phyloP scores from a whole-genome alignment of 1,140 invertebrate species.

The Calycopis cecrops region DNA sequence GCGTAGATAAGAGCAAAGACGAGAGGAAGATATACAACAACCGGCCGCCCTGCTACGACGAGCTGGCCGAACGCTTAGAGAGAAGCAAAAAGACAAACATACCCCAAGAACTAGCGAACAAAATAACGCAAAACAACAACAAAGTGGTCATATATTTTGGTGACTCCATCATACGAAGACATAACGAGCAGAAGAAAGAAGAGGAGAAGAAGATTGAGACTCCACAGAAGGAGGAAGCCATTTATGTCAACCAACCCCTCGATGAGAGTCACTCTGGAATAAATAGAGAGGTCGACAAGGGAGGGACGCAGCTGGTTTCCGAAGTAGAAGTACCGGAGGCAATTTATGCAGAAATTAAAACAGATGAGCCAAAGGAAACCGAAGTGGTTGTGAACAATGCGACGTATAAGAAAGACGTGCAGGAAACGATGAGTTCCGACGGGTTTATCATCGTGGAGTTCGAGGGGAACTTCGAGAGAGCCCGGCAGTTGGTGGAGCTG shows the following conservation, averaged over 20 bases:
- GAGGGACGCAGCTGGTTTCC: conserved; percentile 57
- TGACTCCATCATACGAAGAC: conserved; percentile 76
- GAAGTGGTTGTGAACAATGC: conserved; percentile 54
- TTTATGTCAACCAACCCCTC: conserved; percentile 63
- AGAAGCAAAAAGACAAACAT: conserved; percentile 48
- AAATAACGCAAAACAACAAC: conserved; percentile 74
- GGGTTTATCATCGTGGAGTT: conserved; percentile 80
- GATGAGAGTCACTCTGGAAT: conserved; percentile 53
- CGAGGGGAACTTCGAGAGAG: conserved; percentile 78
- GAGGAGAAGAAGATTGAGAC: conserved; percentile 40
- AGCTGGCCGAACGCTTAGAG: conserved; percentile 58
- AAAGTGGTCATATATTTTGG: conserved; percentile 84
- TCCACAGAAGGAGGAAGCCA: conserved; percentile 58
- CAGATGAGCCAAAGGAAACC: conserved; percentile 33
- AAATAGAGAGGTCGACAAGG: conserved; percentile 52
- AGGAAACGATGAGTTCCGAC: conserved; percentile 60
- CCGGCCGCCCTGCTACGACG: conserved; percentile 67
- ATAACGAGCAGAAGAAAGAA: conserved; percentile 59
- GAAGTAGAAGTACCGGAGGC: conserved; percentile 64
- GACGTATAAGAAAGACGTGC: conserved; percentile 59
- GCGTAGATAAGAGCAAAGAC: conserved; percentile 60
- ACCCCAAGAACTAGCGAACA: conserved; percentile 48
- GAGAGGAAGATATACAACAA: conserved; percentile 64
- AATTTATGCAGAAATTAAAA: conserved; percentile 66
- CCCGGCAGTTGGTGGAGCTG: conserved; percentile 76